Percentiles rank a stretch among this genome's conserved stretches.
phyloP scores from a whole-genome alignment of 2,113 vertebrate species.

The Butorides virescens region DNA sequence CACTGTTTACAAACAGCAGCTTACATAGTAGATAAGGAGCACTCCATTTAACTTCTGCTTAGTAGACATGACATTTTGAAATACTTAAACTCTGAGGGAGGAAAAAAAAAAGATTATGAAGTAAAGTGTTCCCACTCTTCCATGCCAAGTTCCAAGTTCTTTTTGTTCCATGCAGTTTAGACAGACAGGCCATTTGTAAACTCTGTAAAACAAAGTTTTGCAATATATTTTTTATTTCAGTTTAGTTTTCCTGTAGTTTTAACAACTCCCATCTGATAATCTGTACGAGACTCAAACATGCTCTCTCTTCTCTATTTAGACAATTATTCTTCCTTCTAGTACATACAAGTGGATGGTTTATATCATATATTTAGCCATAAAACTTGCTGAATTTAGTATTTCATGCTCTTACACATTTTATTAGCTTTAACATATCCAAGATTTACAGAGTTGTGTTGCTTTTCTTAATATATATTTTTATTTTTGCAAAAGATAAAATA shows the following conservation, averaged over 20 bases:
- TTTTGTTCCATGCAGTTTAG: neutral
- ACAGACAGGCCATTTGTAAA: neutral
- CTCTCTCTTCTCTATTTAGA: neutral
- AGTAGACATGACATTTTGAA: neutral
- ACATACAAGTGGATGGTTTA: neutral
- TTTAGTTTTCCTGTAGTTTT: neutral
- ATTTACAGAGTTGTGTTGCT: neutral
- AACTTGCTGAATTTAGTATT: neutral
- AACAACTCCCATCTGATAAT: neutral
- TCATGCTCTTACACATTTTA: neutral
- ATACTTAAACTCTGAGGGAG: neutral
- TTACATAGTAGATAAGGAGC: neutral
- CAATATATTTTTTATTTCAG: neutral
- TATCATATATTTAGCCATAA: neutral
- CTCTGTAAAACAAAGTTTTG: neutral
- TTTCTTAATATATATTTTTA: neutral
- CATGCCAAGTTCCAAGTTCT: neutral
- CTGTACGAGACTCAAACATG: neutral
- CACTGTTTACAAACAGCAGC: accelerated
- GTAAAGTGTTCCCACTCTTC: neutral
- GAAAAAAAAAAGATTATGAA: neutral
- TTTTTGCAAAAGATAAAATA: neutral
- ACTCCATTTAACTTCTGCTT: neutral
- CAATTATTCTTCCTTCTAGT: neutral
- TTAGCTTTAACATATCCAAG: neutral